phyloP scores from a whole-genome alignment of 2,888 invertebrate genomes.

The Sicus ferrugineus region DNA sequence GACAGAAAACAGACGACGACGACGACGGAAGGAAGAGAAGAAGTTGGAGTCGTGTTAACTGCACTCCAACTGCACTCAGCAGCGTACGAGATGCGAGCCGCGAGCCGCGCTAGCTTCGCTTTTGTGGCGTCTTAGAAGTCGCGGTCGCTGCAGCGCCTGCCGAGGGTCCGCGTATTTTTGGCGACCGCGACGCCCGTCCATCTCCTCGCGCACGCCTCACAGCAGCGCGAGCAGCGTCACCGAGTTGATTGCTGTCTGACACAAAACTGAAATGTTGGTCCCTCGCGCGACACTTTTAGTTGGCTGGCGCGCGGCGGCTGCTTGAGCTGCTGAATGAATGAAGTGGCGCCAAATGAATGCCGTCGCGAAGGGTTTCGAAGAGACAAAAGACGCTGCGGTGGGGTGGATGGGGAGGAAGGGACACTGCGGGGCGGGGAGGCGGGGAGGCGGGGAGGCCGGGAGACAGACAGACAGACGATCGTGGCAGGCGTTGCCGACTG shows the following conservation, averaged over 20 bases:
- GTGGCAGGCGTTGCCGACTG: slow-evolving; percentile 28
- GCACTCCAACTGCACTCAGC: neutral
- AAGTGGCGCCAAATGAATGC: slow-evolving; percentile 29
- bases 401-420: neutral
- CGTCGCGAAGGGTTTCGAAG: neutral
- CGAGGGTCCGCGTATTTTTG: neutral
- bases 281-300: neutral
- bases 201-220: slow-evolving; percentile 15
- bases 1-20: neutral
- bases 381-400: neutral
- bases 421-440: neutral
- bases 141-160: neutral
- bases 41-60: slow-evolving; percentile 4
- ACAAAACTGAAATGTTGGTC: slow-evolving; percentile 27
- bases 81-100: neutral
- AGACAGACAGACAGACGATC: neutral
- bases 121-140: neutral
- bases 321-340: too few relatives aligned
- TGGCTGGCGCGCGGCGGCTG: neutral
- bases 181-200: neutral
- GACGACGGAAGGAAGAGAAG: neutral
- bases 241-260: slow-evolving; percentile 29
- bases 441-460: neutral
- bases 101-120: neutral
- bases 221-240: slow-evolving; percentile 24